Evolutionary conservation across 2,888 invertebrate species (phyloP).

Genomic region (Pachycephus smyrnensis): DNA sequence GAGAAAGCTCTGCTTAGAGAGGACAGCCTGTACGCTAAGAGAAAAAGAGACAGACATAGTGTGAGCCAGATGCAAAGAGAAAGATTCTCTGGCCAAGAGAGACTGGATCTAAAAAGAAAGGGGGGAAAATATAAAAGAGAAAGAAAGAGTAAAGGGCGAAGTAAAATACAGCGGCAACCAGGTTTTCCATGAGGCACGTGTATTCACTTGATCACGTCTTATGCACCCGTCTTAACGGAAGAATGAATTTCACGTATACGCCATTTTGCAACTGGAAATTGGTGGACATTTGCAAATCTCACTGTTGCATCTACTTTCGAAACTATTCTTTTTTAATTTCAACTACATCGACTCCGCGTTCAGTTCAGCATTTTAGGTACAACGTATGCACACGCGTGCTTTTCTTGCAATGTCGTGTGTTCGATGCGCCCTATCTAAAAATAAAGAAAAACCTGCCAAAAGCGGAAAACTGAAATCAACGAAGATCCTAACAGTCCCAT

Average conservation of each 20-base stretch:
- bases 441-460: background rate
- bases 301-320: background rate
- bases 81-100: background rate
- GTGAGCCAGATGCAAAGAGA: slow-evolving; percentile 1
- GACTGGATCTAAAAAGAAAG: background rate
- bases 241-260: background rate
- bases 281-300: background rate
- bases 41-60: background rate
- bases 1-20: slow-evolving; percentile 29
- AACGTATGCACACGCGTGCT: background rate
- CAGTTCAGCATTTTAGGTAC: background rate
- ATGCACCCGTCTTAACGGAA: background rate
- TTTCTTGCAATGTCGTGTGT: background rate
- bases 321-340: no score
- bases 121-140: background rate
- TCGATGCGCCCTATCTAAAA: background rate
- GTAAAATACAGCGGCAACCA: background rate
- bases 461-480: background rate
- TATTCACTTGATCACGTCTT: background rate
- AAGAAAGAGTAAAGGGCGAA: background rate
- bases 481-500: slow-evolving; percentile 44
- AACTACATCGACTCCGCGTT: no score
- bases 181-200: background rate
- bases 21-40: slow-evolving; percentile 11
- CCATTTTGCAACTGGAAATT: background rate